Evolutionary conservation across 2,797 vertebrate species (phyloP), one percentile per base, ranked within the genome.

Genomic region (Cynodonichthys magdalenae): DNA sequence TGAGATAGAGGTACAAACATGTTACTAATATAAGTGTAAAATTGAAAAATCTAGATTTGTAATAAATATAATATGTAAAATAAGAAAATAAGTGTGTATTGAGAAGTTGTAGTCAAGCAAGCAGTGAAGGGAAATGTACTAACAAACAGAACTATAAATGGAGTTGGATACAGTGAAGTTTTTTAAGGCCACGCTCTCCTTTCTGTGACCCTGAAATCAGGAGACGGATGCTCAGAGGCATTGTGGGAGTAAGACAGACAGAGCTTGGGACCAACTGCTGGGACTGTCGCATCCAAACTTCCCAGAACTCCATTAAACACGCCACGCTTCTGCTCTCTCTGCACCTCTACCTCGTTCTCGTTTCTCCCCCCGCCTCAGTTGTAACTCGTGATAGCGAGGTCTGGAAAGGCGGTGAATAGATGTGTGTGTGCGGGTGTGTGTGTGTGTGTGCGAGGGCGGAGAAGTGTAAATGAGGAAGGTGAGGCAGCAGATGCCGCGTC

Each of bases 401-500:
- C 86, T 91, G 87, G 83, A 72, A 84, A 85, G 83, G 89, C 85
- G 85, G 82, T 34, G 84, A 86, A 83, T 79, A 82, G 60, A 82
- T 50, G 63, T 59, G 69, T 59, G 64, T 81, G 79, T 81, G n/a
- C n/a, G n/a, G n/a, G n/a, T 15, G 41, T 15, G 41, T 9, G 44
- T 9, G 44, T 2, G 17, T 7, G 45, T 77, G 81, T 73, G 85
- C 66, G 70, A 90, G 88, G 87, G 91, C 86, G 87, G 84, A 87
- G 87, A 87, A 86, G 87, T 90, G 85, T 87, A 90, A 90, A 88
- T 89, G 89, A 91, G 86, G 85, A 90, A 89, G 89, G 84, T 88
- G 90, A 89, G 89, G 95, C 84, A 99, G 96, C 97, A 98, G 97
- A 98, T 99, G 97, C 96, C 95, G 90, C 93, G 94, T 96, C 95